These are phyloP conservation scores for Drosophila varians DNA, from an alignment of 1,140 invertebrate species.

Conservation along the genomic window DNA sequence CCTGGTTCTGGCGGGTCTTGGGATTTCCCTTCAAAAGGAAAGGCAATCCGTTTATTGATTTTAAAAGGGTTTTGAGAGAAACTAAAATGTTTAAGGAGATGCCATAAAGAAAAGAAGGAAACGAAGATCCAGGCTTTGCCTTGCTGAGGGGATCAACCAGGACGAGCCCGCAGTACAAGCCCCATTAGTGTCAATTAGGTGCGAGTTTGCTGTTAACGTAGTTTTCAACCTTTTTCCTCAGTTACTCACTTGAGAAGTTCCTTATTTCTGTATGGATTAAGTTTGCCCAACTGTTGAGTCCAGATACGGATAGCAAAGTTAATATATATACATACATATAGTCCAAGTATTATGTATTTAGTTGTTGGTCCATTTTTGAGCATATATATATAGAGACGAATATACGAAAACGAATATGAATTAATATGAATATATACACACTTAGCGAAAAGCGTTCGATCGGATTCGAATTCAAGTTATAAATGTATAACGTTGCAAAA, in stretches of 20 bases:
- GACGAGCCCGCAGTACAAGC: constrained; percentile 16
- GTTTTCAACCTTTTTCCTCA: constrained; percentile 25
- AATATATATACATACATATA: constrained; percentile 56
- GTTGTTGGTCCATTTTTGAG: constrained; percentile 79
- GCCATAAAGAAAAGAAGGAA: too few species aligned
- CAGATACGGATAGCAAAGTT: constrained; percentile 38
- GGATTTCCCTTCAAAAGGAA: not conserved
- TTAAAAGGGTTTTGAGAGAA: too few species aligned
- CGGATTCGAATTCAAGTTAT: constrained; percentile 27
- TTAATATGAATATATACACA: constrained; percentile 26
- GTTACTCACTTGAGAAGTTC: constrained; percentile 54
- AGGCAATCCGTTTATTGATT: too few species aligned
- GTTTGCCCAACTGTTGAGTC: constrained; percentile 63
- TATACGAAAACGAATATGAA: constrained; percentile 54
- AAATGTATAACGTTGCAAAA: constrained; percentile 57
- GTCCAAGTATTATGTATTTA: constrained; percentile 80
- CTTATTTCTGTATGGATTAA: constrained; percentile 63
- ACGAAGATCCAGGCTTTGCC: constrained; percentile 7
- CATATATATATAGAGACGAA: constrained; percentile 56
- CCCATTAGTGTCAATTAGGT: constrained; percentile 52
- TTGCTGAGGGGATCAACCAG: not conserved
- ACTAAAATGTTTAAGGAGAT: too few species aligned
- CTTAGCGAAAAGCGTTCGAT: constrained; percentile 26
- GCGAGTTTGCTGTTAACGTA: constrained; percentile 50
- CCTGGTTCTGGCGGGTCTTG: constrained; percentile 13